Evolutionary conservation across 2,888 invertebrate species (phyloP).

Genomic region (Linnaemya vulpina): DNA sequence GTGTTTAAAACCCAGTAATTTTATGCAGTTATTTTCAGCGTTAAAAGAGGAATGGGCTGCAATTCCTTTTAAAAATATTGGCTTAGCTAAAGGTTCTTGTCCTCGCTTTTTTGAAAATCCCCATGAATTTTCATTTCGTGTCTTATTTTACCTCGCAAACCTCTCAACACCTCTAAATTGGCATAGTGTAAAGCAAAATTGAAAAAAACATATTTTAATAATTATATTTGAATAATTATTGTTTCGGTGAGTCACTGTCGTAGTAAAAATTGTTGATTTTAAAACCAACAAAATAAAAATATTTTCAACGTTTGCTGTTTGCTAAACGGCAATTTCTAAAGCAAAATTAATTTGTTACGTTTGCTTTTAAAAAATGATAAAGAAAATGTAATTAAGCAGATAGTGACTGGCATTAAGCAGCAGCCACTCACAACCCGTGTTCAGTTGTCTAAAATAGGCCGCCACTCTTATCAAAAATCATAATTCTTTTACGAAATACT

Average conservation of each 20-base stretch:
- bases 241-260: neutral
- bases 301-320: neutral
- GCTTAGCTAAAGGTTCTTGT: too few species aligned
- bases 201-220: too few species aligned
- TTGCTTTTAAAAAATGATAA: neutral
- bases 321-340: neutral
- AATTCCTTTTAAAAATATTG: too few species aligned
- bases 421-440: neutral
- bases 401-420: neutral
- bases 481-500: neutral
- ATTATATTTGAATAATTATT: neutral
- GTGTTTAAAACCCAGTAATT: too few species aligned
- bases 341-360: neutral
- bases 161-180: too few species aligned
- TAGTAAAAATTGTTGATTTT: neutral
- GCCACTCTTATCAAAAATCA: slow-evolving; percentile 1
- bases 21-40: too few species aligned
- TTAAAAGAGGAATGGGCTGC: too few species aligned
- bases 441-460: neutral
- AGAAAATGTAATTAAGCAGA: neutral
- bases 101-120: too few species aligned
- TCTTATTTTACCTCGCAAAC: too few species aligned
- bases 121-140: too few species aligned
- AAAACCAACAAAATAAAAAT: neutral
- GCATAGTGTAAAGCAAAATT: too few species aligned